These are phyloP conservation scores for Agrotis segetum DNA, from an alignment of 2,888 invertebrate genomes.

Conservation along the genomic window DNA sequence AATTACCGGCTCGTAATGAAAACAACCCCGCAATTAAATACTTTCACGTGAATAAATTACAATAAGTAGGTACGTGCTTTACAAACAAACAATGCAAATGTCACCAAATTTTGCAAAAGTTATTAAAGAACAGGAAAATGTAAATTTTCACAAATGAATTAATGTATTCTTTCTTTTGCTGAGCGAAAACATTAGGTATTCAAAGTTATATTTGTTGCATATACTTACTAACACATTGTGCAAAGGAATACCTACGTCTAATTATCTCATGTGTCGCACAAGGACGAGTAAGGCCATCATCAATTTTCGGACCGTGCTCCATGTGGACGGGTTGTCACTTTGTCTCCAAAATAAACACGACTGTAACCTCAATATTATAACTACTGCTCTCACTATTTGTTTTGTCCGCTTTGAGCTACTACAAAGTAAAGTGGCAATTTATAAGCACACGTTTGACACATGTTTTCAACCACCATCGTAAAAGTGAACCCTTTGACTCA, in stretches of 20 bases:
- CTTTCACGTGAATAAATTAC: conserved; percentile 52
- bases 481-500: conserved; percentile 15
- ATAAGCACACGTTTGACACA: conserved; percentile 33
- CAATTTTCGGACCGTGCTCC: conserved; percentile 69
- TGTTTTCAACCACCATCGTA: conserved; percentile 12
- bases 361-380: conserved; percentile 58
- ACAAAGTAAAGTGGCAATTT: conserved; percentile 17
- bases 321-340: conserved; percentile 69
- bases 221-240: conserved; percentile 13
- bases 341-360: conserved; percentile 70
- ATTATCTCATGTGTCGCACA: conserved; percentile 44
- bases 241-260: conserved; percentile 28
- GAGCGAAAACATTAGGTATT: conserved; percentile 37
- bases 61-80: conserved; percentile 39
- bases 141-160: conserved; percentile 42
- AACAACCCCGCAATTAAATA: conserved; percentile 39
- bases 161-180: conserved; percentile 38
- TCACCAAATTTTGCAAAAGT: conserved; percentile 53
- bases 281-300: conserved; percentile 61
- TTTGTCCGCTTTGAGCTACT: conserved; percentile 32
- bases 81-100: conserved; percentile 58
- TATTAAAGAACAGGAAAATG: conserved; percentile 40
- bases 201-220: conserved; percentile 24
- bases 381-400: conserved; percentile 43
- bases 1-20: conserved; percentile 46